Conservation (phyloP, 2,113 vertebrate species). For the Osmerus eperlanus region DNA sequence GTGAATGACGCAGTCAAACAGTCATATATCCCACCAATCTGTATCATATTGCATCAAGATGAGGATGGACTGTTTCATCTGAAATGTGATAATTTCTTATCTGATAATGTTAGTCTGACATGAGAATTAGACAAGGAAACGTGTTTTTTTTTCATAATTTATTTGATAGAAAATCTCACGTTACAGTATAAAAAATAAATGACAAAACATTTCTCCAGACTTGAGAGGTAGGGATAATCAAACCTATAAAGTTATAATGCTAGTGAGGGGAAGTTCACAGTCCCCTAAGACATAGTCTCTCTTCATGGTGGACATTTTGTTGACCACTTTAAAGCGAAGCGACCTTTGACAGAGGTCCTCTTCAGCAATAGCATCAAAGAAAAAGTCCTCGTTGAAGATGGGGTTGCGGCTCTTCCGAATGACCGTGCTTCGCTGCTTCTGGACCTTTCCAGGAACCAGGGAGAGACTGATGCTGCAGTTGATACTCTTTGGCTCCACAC, state of each 20-base stretch:
- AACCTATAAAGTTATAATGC: slow-evolving; percentile 58
- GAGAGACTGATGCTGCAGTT: slow-evolving; percentile 83
- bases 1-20: too few relatives aligned
- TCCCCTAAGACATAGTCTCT: slow-evolving; percentile 73
- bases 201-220: slow-evolving; percentile 39
- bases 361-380: slow-evolving; percentile 79
- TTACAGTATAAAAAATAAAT: slow-evolving; percentile 64
- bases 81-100: slow-evolving; percentile 7
- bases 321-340: slow-evolving; percentile 80
- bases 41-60: neutral
- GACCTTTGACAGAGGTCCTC: slow-evolving; percentile 72
- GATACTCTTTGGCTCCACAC: slow-evolving; percentile 74
- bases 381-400: slow-evolving; percentile 89
- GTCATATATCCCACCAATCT: too few relatives aligned
- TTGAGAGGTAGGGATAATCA: slow-evolving; percentile 5
- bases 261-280: slow-evolving; percentile 70
- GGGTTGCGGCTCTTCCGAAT: slow-evolving; percentile 86
- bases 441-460: slow-evolving; percentile 77
- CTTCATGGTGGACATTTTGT: slow-evolving; percentile 80
- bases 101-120: slow-evolving; percentile 29
- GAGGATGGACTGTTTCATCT: neutral
- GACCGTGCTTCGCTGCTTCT: slow-evolving; percentile 83
- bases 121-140: slow-evolving; percentile 33
- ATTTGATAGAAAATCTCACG: slow-evolving; percentile 57
- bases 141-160: slow-evolving; percentile 46